These are phyloP conservation scores for Harmothoe impar DNA, from an alignment of 2,888 invertebrate species.

Conservation along the genomic window DNA sequence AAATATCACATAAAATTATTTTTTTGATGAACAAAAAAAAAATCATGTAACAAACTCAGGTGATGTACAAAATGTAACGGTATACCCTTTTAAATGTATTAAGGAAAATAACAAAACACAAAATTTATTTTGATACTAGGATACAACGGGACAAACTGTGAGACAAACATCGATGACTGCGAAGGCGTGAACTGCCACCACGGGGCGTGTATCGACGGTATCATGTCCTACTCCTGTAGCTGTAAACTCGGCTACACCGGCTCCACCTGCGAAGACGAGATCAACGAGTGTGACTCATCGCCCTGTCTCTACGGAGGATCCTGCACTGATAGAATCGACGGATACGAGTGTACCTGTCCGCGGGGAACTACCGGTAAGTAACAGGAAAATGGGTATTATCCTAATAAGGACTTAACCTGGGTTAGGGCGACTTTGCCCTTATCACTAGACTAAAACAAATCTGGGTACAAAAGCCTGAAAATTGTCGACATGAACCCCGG, in stretches of 20 bases:
- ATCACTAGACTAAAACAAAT: no score
- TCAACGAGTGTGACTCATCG: slow-evolving; percentile 87
- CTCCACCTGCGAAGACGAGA: slow-evolving; percentile 86
- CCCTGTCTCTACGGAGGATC: slow-evolving; percentile 74
- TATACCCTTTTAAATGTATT: no score
- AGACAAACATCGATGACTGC: slow-evolving; percentile 71
- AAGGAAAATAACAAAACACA: no score
- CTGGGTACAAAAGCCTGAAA: no score
- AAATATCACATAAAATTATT: no score
- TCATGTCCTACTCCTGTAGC: slow-evolving; percentile 95
- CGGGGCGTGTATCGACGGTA: slow-evolving; percentile 92
- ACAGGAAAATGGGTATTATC: no score
- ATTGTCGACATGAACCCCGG: no score
- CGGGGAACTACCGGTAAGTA: slow-evolving; percentile 60
- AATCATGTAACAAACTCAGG: no score
- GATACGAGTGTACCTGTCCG: slow-evolving; percentile 63
- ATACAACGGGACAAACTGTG: slow-evolving; percentile 66
- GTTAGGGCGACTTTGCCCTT: no score
- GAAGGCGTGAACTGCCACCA: slow-evolving; percentile 97
- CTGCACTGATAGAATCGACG: slow-evolving; percentile 68
- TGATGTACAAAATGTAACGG: no score
- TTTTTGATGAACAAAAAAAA: no score
- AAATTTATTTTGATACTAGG: background rate
- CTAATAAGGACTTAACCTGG: no score
- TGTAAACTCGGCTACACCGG: slow-evolving; percentile 87